Base-by-base conservation (phyloP, 2,113 vertebrate species). In the Polypterus bichir region DNA sequence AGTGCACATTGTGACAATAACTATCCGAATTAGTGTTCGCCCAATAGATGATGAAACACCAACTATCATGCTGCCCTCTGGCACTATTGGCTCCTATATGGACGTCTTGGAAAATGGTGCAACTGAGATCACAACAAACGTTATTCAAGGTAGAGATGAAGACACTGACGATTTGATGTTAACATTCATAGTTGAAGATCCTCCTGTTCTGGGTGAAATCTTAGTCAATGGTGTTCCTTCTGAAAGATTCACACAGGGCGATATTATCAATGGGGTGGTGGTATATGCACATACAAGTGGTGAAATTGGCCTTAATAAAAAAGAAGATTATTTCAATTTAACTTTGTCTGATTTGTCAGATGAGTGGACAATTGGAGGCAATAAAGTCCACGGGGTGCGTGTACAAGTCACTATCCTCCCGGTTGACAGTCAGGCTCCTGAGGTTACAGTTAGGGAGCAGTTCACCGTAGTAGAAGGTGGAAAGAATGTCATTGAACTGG, bases 351-450 rank as follows among this genome's bases (percentile, higher is more conserved):
- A 91, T 64, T 79, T 85, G 68, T 94, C 93, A 54, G 89, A 92
- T 62, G 85, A 95, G 70, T 96, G 94, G 94, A 89, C 75, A 0
- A 63, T 93, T 5, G 87, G 87, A 3, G 88, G 88, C 47, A 92
- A 64, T 64, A 79, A 83, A 68, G 84, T 98, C 69, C 89, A 83
- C 46, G 86, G 88, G 59, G 88, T 97, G 49, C 81, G 91, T 49
- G 83, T 97, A 6, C 87, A 90, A 63, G 91, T 97, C 10, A 94
- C 93, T 49, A 88, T 98, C 73, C 88, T 98, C 48, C 95, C 95
- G 3, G 73, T 97, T 55, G 94, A 98, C 71, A 97, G 76, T 70
- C 89, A 92, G 64, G 83, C 92, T 27, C 95, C 95, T 49, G 74
- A 89, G 56, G 77, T 97, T 65, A 87, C 84, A 69, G 68, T 96